Conservation (phyloP, 2,113 vertebrate species). For the Triplophysa rosa region DNA sequence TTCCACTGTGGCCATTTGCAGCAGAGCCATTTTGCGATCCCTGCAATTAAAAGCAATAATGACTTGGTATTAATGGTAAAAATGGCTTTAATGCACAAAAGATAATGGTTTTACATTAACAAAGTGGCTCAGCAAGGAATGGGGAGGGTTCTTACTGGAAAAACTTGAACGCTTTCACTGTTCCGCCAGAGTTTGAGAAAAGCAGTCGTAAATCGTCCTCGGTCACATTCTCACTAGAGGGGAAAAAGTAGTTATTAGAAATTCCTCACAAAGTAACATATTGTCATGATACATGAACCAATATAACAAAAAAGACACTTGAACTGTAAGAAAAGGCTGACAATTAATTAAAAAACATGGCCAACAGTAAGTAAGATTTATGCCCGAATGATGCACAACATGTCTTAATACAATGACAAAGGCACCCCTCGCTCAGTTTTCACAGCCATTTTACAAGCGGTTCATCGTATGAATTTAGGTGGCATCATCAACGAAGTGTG, state of each 20-base stretch:
- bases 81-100: neutral
- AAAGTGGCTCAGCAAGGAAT: neutral
- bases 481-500: neutral
- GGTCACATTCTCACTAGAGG: constrained; percentile 85
- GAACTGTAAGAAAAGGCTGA: constrained; percentile 4
- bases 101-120: neutral
- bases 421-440: neutral
- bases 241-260: constrained; percentile 39
- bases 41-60: constrained; percentile 72
- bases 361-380: constrained; percentile 19
- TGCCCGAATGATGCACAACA: neutral
- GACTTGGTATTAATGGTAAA: too few species aligned
- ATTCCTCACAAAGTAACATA: constrained; percentile 6
- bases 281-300: constrained; percentile 1
- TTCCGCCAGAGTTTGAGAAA: constrained; percentile 93
- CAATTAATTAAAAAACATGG: constrained; percentile 25
- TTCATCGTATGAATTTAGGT: neutral
- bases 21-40: constrained; percentile 98
- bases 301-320: neutral
- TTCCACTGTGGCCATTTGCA: constrained; percentile 97
- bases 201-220: constrained; percentile 94
- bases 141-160: constrained; percentile 90
- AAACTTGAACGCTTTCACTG: constrained; percentile 98
- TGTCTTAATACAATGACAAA: constrained; percentile 22
- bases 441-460: neutral